These are phyloP conservation scores for Tenebrosternarchus preto DNA, from an alignment of 2,113 vertebrate genomes.

Conservation along the genomic window DNA sequence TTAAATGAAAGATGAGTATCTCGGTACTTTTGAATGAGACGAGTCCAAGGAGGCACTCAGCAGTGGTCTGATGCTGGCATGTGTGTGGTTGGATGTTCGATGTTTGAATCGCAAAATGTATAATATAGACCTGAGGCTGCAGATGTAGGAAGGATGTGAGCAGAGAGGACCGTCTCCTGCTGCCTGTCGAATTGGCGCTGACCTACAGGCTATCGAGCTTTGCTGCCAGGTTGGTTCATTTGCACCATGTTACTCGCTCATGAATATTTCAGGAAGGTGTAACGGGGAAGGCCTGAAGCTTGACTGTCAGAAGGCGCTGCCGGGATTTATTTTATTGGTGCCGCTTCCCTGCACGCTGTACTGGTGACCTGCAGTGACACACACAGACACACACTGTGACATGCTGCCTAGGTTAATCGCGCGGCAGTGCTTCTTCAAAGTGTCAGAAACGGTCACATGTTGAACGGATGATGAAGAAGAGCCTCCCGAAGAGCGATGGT, in stretches of 20 bases:
- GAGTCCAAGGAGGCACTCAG: not conserved
- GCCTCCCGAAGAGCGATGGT: not conserved
- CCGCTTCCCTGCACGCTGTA: slow-evolving; percentile 55
- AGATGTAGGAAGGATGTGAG: not conserved
- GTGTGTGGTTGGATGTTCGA: not conserved
- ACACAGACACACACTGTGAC: too few relatives aligned
- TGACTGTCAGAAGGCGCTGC: slow-evolving; percentile 68
- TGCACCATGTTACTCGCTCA: slow-evolving; percentile 69
- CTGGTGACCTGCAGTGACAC: slow-evolving; percentile 58
- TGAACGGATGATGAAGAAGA: not conserved
- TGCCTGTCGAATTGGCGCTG: slow-evolving; percentile 13
- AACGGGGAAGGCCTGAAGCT: slow-evolving; percentile 66
- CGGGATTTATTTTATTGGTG: slow-evolving; percentile 43
- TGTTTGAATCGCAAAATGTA: not conserved
- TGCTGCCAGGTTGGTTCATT: slow-evolving; percentile 69
- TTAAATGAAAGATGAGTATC: not conserved
- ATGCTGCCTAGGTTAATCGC: slow-evolving; percentile 71
- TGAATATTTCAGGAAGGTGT: slow-evolving; percentile 74
- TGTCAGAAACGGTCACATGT: slow-evolving; percentile 52
- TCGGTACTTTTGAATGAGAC: too few relatives aligned
- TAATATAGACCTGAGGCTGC: not conserved
- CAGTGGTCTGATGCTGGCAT: not conserved
- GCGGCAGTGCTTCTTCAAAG: slow-evolving; percentile 56
- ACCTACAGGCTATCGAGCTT: not conserved
- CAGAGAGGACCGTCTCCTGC: not conserved